phyloP scores from a whole-genome alignment of 1,140 invertebrate genomes.

The Drosophila willistoni region DNA sequence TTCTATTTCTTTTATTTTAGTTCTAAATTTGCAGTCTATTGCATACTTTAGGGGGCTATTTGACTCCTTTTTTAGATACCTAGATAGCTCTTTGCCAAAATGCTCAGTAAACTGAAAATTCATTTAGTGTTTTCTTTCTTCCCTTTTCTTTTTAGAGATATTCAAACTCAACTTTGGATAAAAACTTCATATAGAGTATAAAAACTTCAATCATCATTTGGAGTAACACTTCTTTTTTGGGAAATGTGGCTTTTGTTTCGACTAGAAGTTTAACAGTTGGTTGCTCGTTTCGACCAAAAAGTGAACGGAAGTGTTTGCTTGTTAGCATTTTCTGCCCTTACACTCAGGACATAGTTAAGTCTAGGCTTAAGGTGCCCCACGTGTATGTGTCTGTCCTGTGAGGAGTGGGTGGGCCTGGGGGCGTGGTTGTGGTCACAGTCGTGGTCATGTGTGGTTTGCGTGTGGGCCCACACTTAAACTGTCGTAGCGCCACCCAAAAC shows the following conservation, averaged over 20 bases:
- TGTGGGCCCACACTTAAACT: conserved; percentile 69
- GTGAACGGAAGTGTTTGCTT: conserved; percentile 51
- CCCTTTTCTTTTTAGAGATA: no score
- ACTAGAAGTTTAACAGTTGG: conserved; percentile 54
- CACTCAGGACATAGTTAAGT: conserved; percentile 17
- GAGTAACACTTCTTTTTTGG: not conserved
- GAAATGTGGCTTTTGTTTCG: conserved; percentile 68
- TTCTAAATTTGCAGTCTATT: no score
- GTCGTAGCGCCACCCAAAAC: conserved; percentile 32
- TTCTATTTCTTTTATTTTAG: no score
- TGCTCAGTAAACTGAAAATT: no score
- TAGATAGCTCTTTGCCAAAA: no score
- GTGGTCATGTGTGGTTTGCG: conserved; percentile 63
- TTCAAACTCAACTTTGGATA: not conserved
- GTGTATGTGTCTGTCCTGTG: conserved; percentile 28
- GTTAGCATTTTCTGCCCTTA: conserved; percentile 50
- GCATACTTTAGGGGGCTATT: no score
- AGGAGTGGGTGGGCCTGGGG: conserved; percentile 19
- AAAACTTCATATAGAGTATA: conserved; percentile 23
- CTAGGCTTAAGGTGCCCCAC: conserved; percentile 25
- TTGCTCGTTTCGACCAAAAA: conserved; percentile 10
- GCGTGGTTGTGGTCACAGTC: conserved; percentile 15
- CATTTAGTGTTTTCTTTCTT: no score
- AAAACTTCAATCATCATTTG: not conserved
- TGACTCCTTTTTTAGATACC: no score